These are phyloP conservation scores for Choloepus hoffmanni DNA, from an alignment of 2,113 vertebrate species.

Conservation along the genomic window DNA sequence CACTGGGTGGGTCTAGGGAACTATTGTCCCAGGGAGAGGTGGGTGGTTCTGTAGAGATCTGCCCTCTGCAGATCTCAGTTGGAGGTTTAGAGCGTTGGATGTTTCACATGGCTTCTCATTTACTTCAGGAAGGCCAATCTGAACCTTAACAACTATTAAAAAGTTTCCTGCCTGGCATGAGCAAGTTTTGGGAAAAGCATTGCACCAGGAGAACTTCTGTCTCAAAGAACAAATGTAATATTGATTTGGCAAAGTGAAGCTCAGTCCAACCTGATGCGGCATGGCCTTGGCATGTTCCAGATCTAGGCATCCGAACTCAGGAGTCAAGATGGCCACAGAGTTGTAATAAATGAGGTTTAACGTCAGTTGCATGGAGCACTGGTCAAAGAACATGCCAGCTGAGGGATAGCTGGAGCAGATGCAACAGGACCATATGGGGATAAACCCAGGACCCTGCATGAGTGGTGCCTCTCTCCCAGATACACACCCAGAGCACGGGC, in stretches of 20 bases:
- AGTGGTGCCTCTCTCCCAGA: not conserved
- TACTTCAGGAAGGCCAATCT: not conserved
- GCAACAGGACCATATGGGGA: fast-evolving
- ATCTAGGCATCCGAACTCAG: not conserved
- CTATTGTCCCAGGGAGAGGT: not conserved
- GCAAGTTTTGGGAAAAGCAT: not conserved
- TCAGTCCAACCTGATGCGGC: not conserved
- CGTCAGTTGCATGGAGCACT: not conserved
- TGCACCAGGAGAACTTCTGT: not conserved
- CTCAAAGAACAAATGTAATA: not conserved
- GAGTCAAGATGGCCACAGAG: not conserved
- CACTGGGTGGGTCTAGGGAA: not conserved
- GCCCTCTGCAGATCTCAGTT: not conserved
- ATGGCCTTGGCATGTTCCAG: not conserved
- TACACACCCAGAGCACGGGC: not conserved
- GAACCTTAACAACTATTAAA: not conserved
- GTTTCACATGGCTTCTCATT: not conserved
- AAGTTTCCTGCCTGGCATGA: not conserved
- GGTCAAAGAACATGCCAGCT: not conserved
- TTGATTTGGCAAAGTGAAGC: not conserved
- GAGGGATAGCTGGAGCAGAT: too few species aligned
- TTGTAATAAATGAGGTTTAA: not conserved
- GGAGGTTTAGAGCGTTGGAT: not conserved
- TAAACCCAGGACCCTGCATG: not conserved
- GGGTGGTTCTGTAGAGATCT: not conserved